These are phyloP conservation scores for Zonotrichia leucophrys DNA, from an alignment of 2,113 vertebrate species.

Conservation along the genomic window DNA sequence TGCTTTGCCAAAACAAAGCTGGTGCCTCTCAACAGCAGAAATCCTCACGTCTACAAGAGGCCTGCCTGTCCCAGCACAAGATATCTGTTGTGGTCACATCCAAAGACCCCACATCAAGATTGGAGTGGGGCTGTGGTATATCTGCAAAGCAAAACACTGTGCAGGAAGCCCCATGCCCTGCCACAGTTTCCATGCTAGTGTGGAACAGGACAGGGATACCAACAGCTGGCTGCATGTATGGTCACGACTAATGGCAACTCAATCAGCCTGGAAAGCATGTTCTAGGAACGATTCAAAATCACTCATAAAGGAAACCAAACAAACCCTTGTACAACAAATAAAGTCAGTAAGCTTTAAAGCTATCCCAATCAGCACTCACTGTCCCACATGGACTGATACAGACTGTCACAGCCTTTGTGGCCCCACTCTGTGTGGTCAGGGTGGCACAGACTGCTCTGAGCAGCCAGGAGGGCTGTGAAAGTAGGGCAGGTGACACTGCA, in stretches of 20 bases:
- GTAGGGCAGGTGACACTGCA: accelerated
- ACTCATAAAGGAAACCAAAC: background rate
- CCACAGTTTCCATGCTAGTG: background rate
- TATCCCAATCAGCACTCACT: accelerated
- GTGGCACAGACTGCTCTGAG: background rate
- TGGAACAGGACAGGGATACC: background rate
- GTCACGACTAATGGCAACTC: background rate
- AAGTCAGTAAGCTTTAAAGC: background rate
- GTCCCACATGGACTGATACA: accelerated
- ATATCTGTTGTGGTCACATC: background rate
- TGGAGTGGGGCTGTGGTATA: accelerated
- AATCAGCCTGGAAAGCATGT: background rate
- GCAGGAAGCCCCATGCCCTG: background rate
- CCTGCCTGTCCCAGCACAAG: background rate
- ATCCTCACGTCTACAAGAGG: background rate
- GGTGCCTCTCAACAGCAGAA: background rate
- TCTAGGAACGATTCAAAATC: background rate
- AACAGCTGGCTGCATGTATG: background rate
- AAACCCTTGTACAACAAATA: background rate
- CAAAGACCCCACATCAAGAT: background rate
- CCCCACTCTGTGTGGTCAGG: accelerated
- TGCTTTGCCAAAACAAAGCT: background rate
- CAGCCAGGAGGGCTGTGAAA: background rate
- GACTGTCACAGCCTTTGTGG: background rate
- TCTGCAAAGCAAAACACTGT: accelerated